Base-by-base conservation (phyloP, 2,888 invertebrate species). In the Neria commutata region DNA sequence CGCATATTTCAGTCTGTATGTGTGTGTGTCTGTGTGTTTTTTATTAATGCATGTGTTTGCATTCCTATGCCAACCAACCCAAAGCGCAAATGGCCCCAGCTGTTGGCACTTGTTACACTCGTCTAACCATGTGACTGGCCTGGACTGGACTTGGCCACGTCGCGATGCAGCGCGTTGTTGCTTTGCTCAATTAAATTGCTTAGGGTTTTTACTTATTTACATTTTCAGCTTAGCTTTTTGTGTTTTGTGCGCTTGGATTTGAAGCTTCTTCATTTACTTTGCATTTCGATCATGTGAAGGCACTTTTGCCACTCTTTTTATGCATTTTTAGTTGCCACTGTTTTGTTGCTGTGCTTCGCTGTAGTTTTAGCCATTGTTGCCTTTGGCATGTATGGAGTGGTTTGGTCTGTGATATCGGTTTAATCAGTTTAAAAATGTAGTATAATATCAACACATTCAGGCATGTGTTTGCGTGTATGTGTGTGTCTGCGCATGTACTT, bases 401-500 rank as follows among this genome's bases (percentile, higher is more conserved):
- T 49, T 29, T n/a, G n/a, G n/a, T n/a, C 47, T 24, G 46, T 66
- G 67, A 62, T 61, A 65, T 62, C 61, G 67, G 61, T 68, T 73
- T 66, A 74, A 71, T 71, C 64, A 68, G 61, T 64, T 64, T 56
- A 65, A 67, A 56, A 64, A 49, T 54, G 46, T 33, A 54, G 23
- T 33, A 46, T 34, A 29, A 10, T 45, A 45, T 19, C 19, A 6
- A 29, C 16, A 29, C 24, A 29, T n/a, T 29, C 19, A 48, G 29
- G 3, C 29, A 29, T 40, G 6, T 40, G 19, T 40, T 40, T 40
- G 19, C 10, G 42, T 19, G 16, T 16, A 8, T 19, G n/a, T 42
- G n/a, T 42, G 4, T n/a, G 16, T 16, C 16, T 42, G 42, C 33
- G 21, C 19, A 33, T 29, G 50, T 50, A 48, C 10, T 8, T 48